These are phyloP conservation scores for Lepus europaeus DNA, from an alignment of 2,113 vertebrate genomes.

Conservation along the genomic window DNA sequence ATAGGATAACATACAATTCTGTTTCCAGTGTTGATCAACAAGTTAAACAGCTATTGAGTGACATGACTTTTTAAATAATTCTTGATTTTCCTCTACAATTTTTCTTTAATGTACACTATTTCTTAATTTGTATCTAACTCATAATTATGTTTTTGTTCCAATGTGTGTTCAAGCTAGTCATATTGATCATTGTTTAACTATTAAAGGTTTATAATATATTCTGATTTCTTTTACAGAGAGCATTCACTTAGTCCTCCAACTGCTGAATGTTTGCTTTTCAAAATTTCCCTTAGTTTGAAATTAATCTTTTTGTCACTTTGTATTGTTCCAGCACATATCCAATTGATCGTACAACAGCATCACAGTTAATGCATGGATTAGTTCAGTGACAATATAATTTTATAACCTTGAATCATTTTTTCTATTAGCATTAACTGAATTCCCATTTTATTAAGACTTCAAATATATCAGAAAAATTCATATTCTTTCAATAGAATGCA, in stretches of 20 bases:
- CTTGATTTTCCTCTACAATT: not conserved
- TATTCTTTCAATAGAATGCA: not conserved
- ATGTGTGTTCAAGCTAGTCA: not conserved
- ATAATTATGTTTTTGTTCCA: not conserved
- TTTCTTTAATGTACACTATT: conserved; percentile 24
- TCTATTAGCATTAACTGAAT: not conserved
- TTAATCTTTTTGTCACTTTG: not conserved
- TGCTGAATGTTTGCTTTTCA: not conserved
- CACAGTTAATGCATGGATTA: not conserved
- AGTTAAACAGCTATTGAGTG: not conserved
- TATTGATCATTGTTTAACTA: not conserved
- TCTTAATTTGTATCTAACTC: not conserved
- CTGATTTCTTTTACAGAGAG: not conserved
- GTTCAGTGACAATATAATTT: not conserved
- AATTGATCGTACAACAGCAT: not conserved
- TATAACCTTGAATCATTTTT: not conserved
- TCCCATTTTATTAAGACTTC: not conserved
- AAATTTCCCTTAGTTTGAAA: not conserved
- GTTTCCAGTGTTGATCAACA: not conserved
- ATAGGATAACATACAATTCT: not conserved
- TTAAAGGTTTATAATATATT: not conserved
- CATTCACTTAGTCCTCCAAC: not conserved
- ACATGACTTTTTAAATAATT: not conserved
- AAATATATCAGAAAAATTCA: not conserved
- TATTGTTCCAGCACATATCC: not conserved